A percentile compares a stretch with the other conserved stretches of the same genome.
These are phyloP conservation scores for Astropecten irregularis DNA, from an alignment of 53 echinoderm and acorn worm species.

Conservation along the genomic window DNA sequence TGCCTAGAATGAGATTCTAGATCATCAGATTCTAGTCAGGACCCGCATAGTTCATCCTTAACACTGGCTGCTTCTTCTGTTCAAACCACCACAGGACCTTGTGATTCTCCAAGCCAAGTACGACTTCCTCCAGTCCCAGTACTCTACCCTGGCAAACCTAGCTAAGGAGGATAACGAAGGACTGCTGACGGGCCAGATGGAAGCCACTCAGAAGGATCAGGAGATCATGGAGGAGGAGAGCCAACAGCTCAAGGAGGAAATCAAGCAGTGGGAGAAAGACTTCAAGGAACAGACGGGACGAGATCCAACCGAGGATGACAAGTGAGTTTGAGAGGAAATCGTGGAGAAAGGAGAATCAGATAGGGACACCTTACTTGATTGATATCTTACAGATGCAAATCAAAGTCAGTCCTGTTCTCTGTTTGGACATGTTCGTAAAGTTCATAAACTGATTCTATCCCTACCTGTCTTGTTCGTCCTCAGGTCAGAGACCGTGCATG, in stretches of 20 bases:
- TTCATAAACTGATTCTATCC: too few relatives aligned
- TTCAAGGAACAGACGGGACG: slow-evolving; percentile 80
- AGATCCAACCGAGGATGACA: slow-evolving; percentile 83
- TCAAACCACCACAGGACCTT: slow-evolving; percentile 60
- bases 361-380: too few relatives aligned
- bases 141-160: slow-evolving; percentile 64
- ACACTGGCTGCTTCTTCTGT: too few relatives aligned
- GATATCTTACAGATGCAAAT: too few relatives aligned
- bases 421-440: too few relatives aligned
- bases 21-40: too few relatives aligned
- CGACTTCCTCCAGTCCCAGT: slow-evolving; percentile 77
- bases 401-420: too few relatives aligned
- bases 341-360: neutral
- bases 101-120: slow-evolving; percentile 76
- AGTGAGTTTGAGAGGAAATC: slow-evolving; percentile 26
- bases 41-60: too few relatives aligned
- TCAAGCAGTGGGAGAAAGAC: slow-evolving; percentile 80
- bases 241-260: slow-evolving; percentile 78
- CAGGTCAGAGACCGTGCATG: slow-evolving; percentile 82
- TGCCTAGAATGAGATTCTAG: too few relatives aligned
- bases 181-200: slow-evolving; percentile 76
- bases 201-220: slow-evolving; percentile 71
- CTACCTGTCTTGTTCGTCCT: too few relatives aligned
- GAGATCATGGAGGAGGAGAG: slow-evolving; percentile 81
- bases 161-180: slow-evolving; percentile 68